Percentiles rank a stretch among this genome's conserved stretches.
These are phyloP conservation scores for Stegodyphus mimosarum DNA, from an alignment of 1,140 invertebrate genomes.

Conservation along the genomic window DNA sequence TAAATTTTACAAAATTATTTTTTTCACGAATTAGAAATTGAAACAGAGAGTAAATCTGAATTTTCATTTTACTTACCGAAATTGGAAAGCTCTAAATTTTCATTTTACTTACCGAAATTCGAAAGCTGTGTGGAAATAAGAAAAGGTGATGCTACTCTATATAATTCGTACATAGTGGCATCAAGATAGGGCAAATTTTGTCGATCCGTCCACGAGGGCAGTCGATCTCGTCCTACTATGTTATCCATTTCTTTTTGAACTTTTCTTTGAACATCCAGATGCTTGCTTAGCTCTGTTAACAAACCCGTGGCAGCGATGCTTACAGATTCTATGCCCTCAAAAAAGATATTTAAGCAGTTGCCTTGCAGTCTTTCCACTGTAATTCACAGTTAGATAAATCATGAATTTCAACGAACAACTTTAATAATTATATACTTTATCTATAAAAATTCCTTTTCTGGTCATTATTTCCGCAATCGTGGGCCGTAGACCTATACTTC, in stretches of 20 bases:
- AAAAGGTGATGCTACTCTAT: conserved; percentile 44
- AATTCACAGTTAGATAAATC: not conserved
- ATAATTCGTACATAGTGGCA: conserved; percentile 63
- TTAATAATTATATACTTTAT: no score
- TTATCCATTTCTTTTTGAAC: conserved; percentile 64
- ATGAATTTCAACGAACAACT: not conserved
- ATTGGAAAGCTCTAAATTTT: conserved; percentile 2
- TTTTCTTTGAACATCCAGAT: conserved; percentile 62
- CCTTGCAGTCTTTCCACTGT: conserved; percentile 22
- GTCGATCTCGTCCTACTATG: conserved; percentile 61
- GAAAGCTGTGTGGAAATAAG: not conserved
- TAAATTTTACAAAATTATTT: not conserved
- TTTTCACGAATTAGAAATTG: not conserved
- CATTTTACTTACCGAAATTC: conserved; percentile 31
- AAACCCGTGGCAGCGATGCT: not conserved
- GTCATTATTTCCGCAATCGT: no score
- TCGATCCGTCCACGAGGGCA: conserved; percentile 62
- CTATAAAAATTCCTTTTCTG: no score
- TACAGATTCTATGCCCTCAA: conserved; percentile 37
- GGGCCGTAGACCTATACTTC: no score
- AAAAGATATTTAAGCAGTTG: conserved; percentile 21
- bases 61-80: conserved; percentile 20
- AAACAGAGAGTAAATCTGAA: not conserved
- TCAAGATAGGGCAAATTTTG: conserved; percentile 61
- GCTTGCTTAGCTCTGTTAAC: not conserved